phyloP scores from a whole-genome alignment of 2,888 invertebrate genomes.

The Aplocera efformata region DNA sequence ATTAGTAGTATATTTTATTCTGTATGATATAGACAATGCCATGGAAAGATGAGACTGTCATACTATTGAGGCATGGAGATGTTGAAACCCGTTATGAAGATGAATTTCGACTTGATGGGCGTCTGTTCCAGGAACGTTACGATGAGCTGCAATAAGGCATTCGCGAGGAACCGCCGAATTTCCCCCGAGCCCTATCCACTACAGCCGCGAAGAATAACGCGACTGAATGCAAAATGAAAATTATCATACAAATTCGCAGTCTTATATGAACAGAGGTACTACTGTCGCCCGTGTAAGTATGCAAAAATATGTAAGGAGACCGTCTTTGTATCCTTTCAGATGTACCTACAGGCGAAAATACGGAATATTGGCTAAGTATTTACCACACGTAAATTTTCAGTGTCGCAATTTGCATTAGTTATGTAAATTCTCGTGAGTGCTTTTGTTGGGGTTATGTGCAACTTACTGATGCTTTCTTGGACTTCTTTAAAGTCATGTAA shows the following conservation, averaged over 20 bases:
- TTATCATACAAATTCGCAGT: conserved; percentile 77
- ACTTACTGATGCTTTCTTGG: conserved; percentile 24
- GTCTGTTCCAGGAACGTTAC: conserved; percentile 24
- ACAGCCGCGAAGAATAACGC: conserved; percentile 68
- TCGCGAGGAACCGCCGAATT: conserved; percentile 65
- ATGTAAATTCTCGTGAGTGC: conserved; percentile 54
- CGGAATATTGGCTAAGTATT: conserved; percentile 48
- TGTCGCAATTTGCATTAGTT: conserved; percentile 56
- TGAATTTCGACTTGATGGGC: conserved; percentile 6
- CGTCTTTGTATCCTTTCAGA: conserved; percentile 60
- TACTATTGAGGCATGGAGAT: no score
- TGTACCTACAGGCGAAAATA: conserved; percentile 55
- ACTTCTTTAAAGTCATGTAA: conserved; percentile 11
- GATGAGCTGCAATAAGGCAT: conserved; percentile 43
- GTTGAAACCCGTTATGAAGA: conserved; percentile 14
- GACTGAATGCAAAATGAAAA: conserved; percentile 78
- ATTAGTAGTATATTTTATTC: no score
- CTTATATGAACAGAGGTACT: conserved; percentile 69
- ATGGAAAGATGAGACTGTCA: no score
- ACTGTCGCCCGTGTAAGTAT: conserved; percentile 67
- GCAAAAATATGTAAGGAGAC: conserved; percentile 71
- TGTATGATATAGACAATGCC: no score
- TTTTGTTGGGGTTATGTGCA: conserved; percentile 34
- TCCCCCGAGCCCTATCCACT: conserved; percentile 75
- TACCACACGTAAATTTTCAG: conserved; percentile 52